Conservation (phyloP, 2,113 vertebrate genomes). For the Nibea coibor region DNA sequence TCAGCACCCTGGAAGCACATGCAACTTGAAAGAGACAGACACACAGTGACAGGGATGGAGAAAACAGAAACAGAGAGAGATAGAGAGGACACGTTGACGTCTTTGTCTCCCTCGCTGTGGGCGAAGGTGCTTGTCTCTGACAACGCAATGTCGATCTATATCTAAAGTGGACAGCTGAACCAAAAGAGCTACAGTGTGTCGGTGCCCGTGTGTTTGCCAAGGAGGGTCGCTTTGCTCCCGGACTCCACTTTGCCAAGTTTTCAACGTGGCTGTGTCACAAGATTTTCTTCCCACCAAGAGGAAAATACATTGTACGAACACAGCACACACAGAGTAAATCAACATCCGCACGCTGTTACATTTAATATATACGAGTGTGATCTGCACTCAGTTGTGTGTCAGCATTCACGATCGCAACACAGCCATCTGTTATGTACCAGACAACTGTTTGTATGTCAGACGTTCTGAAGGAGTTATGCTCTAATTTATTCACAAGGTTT, state of each 20-base stretch:
- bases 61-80: conserved; percentile 29
- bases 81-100: conserved; percentile 42
- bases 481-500: conserved; percentile 17
- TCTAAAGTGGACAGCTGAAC: conserved; percentile 62
- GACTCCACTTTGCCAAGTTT: background rate
- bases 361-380: background rate
- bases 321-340: background rate
- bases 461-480: background rate
- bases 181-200: conserved; percentile 2
- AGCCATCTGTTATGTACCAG: conserved; percentile 37
- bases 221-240: background rate
- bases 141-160: conserved; percentile 38
- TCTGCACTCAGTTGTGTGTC: conserved; percentile 1
- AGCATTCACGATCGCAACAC: background rate
- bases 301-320: background rate
- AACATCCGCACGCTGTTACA: background rate
- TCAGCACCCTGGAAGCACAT: conserved; percentile 23
- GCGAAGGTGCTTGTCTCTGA: conserved; percentile 50
- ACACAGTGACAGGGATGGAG: conserved; percentile 35
- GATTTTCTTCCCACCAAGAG: background rate
- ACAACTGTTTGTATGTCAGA: conserved; percentile 33
- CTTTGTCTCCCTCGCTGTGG: conserved; percentile 40
- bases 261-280: background rate
- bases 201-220: background rate
- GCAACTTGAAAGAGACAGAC: conserved; percentile 36